These are phyloP conservation scores for Polydrusus tereticollis DNA, from an alignment of 2,888 invertebrate species.

Conservation along the genomic window DNA sequence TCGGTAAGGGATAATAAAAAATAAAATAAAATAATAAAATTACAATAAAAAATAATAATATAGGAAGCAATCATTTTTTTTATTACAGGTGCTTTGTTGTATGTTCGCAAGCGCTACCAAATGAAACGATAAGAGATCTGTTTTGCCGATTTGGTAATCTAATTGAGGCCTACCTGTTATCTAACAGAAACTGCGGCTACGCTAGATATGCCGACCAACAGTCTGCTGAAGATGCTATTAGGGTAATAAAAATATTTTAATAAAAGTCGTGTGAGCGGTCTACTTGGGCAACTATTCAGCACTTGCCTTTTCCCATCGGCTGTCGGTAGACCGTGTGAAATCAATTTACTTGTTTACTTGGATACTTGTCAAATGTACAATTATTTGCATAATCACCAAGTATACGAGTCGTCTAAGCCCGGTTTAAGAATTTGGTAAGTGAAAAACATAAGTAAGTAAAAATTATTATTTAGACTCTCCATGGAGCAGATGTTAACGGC, in stretches of 20 bases:
- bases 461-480: conserved; percentile 69
- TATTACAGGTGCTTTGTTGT: conserved; percentile 74
- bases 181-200: conserved; percentile 93
- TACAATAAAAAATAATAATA: conserved; percentile 14
- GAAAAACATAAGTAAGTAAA: background rate
- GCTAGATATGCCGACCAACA: conserved; percentile 85
- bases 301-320: too few species aligned
- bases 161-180: conserved; percentile 90
- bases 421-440: background rate
- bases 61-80: background rate
- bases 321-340: too few species aligned
- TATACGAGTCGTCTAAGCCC: too few species aligned
- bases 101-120: conserved; percentile 78
- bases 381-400: too few species aligned
- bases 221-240: conserved; percentile 83
- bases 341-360: too few species aligned
- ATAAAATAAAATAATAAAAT: too few species aligned
- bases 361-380: too few species aligned
- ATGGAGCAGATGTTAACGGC: conserved; percentile 91
- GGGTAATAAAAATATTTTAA: conserved; percentile 64
- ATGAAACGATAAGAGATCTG: conserved; percentile 85
- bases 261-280: too few species aligned
- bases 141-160: conserved; percentile 93
- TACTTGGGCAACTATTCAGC: too few species aligned
- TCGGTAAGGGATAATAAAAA: too few species aligned